Conservation (phyloP, 2,113 vertebrate species). For the Galemys pyrenaicus region DNA sequence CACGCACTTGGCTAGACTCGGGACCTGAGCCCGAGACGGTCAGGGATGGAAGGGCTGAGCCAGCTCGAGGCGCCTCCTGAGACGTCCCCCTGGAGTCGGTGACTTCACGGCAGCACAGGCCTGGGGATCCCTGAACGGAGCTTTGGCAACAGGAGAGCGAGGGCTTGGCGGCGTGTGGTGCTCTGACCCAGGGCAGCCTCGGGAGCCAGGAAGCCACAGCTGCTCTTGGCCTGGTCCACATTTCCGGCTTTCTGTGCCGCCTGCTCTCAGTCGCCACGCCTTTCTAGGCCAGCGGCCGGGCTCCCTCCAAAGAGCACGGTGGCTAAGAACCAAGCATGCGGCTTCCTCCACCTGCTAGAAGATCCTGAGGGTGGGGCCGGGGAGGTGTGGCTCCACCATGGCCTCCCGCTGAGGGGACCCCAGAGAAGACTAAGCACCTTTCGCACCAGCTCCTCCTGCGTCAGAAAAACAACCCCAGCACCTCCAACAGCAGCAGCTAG, state of each 20-base stretch:
- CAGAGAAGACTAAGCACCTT: neutral
- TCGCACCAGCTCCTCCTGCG: neutral
- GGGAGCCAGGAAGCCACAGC: conserved; percentile 33
- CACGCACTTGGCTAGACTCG: neutral
- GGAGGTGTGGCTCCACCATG: neutral
- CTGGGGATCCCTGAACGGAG: conserved; percentile 49
- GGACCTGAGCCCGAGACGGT: neutral
- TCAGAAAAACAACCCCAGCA: neutral
- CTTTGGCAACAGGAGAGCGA: conserved; percentile 41
- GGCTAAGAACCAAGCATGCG: neutral
- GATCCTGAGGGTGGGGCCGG: no score
- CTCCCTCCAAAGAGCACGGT: neutral
- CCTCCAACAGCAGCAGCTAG: neutral
- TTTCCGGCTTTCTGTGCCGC: neutral
- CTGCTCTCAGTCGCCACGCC: neutral
- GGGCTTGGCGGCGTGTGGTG: conserved; percentile 29
- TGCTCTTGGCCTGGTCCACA: neutral
- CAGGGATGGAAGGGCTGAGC: neutral
- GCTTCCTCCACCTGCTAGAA: no score
- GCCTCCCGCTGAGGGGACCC: neutral
- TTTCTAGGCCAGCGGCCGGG: neutral
- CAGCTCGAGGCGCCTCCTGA: neutral
- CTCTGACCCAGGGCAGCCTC: conserved; percentile 14
- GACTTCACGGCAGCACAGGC: neutral
- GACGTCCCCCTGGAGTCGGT: conserved; percentile 22